Evolutionary conservation across 2,888 invertebrate genomes (phyloP).

Genomic region (Hyalella azteca): DNA sequence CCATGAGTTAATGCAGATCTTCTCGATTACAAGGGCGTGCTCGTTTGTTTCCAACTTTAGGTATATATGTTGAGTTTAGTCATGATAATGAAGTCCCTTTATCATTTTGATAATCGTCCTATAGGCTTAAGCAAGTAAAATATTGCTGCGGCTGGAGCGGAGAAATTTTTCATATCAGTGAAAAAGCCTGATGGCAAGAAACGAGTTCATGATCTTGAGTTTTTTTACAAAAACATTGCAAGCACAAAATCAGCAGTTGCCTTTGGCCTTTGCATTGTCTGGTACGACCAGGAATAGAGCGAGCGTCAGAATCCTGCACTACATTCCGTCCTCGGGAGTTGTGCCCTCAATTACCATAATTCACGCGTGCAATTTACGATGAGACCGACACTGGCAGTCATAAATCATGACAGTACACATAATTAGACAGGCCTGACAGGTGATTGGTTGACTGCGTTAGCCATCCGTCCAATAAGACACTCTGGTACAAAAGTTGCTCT

Average conservation of each 20-base stretch:
- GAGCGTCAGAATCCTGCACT: slow-evolving; percentile 8
- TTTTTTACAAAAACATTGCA: neutral
- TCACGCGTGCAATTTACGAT: slow-evolving; percentile 10
- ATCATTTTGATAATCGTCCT: slow-evolving; percentile 11
- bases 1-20: slow-evolving; percentile 36
- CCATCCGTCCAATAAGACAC: slow-evolving; percentile 36
- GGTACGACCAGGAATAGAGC: neutral
- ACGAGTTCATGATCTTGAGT: neutral
- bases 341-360: slow-evolving; percentile 31
- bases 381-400: slow-evolving; percentile 12
- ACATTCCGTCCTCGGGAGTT: slow-evolving; percentile 26
- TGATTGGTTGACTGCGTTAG: slow-evolving; percentile 32
- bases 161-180: neutral
- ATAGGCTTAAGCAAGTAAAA: neutral
- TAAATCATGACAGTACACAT: slow-evolving; percentile 28
- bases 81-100: slow-evolving; percentile 23
- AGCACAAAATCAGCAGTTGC: neutral
- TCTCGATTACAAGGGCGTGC: slow-evolving; percentile 21
- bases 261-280: too few species aligned
- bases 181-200: neutral
- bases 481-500: slow-evolving; percentile 30
- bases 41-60: slow-evolving; percentile 17
- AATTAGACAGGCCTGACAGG: slow-evolving; percentile 32
- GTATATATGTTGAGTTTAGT: slow-evolving; percentile 9
- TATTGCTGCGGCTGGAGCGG: neutral